Conservation (phyloP, 2,113 vertebrate species). For the Bujurquina vittata region DNA sequence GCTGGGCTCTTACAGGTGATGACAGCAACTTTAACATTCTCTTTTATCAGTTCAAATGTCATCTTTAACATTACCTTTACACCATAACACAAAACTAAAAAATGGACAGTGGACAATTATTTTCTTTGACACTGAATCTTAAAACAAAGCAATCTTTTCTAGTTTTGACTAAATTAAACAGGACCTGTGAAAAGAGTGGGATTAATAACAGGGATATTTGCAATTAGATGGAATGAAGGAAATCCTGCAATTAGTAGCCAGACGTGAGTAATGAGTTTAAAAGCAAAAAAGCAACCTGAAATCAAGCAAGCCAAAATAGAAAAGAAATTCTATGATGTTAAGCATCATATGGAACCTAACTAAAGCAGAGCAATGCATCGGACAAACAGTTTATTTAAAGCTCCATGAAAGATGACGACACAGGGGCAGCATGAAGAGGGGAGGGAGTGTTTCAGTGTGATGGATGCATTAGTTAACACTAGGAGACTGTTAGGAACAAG, state of each 20-base stretch:
- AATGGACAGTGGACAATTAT: not conserved
- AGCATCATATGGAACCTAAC: not conserved
- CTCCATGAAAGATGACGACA: not conserved
- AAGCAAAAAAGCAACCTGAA: not conserved
- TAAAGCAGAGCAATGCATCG: not conserved
- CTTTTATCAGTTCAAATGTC: not conserved
- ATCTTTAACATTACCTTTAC: slow-evolving; percentile 5
- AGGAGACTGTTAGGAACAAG: not conserved
- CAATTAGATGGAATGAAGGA: not conserved
- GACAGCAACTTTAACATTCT: not conserved
- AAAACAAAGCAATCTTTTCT: not conserved
- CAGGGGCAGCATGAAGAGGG: not conserved
- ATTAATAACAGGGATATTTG: too few relatives aligned
- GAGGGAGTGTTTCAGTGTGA: not conserved
- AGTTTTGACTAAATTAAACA: too few relatives aligned
- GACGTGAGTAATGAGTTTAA: not conserved
- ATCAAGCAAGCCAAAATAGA: not conserved
- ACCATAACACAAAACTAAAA: not conserved
- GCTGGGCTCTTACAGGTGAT: not conserved
- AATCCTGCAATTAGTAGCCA: not conserved
- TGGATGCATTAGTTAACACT: not conserved
- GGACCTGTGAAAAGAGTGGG: too few relatives aligned
- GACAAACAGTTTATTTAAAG: not conserved
- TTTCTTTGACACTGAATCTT: not conserved
- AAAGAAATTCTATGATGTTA: not conserved